These are phyloP conservation scores for Phenganax stokvisi DNA, from an alignment of 92 coral and sea anemone genomes.

Conservation along the genomic window DNA sequence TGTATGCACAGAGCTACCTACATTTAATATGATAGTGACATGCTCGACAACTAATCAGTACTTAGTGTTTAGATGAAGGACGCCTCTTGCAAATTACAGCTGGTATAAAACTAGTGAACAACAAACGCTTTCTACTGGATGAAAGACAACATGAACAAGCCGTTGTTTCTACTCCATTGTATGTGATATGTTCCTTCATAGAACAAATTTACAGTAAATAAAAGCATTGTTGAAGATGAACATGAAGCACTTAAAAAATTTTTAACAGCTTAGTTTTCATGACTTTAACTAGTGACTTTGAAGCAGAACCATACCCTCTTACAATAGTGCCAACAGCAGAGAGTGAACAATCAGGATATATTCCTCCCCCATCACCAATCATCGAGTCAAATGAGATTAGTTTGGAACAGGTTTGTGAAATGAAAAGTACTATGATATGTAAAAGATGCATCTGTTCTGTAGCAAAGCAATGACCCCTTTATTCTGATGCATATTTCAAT, in stretches of 20 bases:
- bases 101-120: slow-evolving; percentile 57
- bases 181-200: slow-evolving; percentile 14
- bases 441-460: too few species aligned
- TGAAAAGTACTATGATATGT: too few species aligned
- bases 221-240: too few species aligned
- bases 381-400: not conserved
- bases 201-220: too few species aligned
- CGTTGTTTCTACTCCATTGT: slow-evolving; percentile 76
- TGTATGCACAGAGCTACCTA: not conserved
- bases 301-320: slow-evolving; percentile 79
- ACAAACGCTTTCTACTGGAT: slow-evolving; percentile 21
- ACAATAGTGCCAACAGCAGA: slow-evolving; percentile 64
- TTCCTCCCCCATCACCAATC: slow-evolving; percentile 13
- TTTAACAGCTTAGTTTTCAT: not conserved
- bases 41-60: not conserved
- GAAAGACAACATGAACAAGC: slow-evolving; percentile 50
- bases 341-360: slow-evolving; percentile 9
- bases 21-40: not conserved
- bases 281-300: slow-evolving; percentile 68
- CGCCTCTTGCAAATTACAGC: slow-evolving; percentile 81
- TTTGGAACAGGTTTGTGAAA: not conserved
- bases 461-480: too few species aligned
- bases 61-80: slow-evolving; percentile 64
- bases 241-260: too few species aligned
- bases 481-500: too few species aligned